A percentile compares a stretch with the other conserved stretches of the same genome.
Conservation (phyloP, 1,140 invertebrate species). For the Drosophila kanapiae region DNA sequence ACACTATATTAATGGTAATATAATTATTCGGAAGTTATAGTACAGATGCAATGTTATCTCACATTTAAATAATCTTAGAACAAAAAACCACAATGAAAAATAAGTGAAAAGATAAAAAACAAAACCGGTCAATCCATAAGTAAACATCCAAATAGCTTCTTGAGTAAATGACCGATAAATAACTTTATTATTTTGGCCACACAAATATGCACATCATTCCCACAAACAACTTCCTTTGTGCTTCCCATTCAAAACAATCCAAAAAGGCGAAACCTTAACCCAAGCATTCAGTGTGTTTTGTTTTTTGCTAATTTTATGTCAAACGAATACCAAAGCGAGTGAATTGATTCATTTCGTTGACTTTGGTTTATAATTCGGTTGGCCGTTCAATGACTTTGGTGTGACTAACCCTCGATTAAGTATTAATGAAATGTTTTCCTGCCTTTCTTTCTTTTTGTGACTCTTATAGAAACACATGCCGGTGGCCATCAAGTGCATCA, state of each 20-base stretch:
- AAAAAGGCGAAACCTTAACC: conserved; percentile 13
- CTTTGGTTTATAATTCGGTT: conserved; percentile 39
- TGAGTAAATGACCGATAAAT: conserved; percentile 11
- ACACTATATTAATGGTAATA: too few species aligned
- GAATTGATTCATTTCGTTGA: conserved; percentile 35
- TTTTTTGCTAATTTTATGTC: conserved; percentile 35
- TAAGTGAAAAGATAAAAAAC: background rate
- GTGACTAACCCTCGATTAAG: conserved; percentile 45
- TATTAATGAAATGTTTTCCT: conserved; percentile 53
- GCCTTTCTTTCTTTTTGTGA: conserved; percentile 22
- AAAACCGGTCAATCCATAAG: background rate
- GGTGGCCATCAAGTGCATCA: conserved; percentile 98
- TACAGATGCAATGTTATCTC: background rate
- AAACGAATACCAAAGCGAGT: conserved; percentile 31
- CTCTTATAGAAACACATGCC: conserved; percentile 92
- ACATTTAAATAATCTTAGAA: too few species aligned
- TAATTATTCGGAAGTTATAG: too few species aligned
- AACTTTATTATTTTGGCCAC: conserved; percentile 1
- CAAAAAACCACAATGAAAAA: background rate
- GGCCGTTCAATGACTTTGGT: conserved; percentile 55
- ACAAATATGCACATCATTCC: conserved; percentile 11
- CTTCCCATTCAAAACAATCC: conserved; percentile 12
- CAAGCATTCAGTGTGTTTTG: background rate
- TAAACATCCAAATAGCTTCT: background rate
- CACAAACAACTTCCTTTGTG: conserved; percentile 15